Evolutionary conservation across 2,113 vertebrate species (phyloP).

Genomic region (Myxocyprinus asiaticus): DNA sequence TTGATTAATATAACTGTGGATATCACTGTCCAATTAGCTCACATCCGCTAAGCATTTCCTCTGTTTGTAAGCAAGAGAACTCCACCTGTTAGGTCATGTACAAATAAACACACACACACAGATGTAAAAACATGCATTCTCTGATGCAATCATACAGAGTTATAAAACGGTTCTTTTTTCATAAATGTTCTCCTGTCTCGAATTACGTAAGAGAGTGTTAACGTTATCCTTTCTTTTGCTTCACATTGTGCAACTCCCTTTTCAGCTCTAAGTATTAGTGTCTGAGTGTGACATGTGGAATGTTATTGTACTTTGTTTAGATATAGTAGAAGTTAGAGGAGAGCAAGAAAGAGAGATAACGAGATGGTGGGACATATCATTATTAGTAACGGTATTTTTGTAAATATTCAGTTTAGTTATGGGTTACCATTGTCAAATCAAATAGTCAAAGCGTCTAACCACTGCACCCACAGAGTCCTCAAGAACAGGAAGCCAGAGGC

Average conservation of each 20-base stretch:
- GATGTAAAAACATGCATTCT: neutral
- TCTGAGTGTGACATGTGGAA: neutral
- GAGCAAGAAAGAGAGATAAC: too few relatives aligned
- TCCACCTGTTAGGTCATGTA: neutral
- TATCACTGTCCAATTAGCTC: neutral
- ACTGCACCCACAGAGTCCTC: neutral
- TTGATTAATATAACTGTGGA: neutral
- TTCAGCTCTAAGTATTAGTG: neutral
- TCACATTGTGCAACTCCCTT: too few relatives aligned
- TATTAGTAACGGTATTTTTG: neutral
- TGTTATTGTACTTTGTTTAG: neutral
- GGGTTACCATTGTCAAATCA: too few relatives aligned
- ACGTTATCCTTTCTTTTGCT: neutral
- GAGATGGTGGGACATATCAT: too few relatives aligned
- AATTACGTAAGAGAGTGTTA: constrained; percentile 1
- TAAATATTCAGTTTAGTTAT: neutral
- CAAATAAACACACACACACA: constrained; percentile 6
- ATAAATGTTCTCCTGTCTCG: neutral
- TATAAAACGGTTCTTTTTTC: neutral
- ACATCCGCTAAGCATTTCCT: constrained; percentile 16
- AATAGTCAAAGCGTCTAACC: neutral
- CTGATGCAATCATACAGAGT: neutral
- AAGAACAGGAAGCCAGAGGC: neutral
- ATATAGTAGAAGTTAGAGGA: too few relatives aligned
- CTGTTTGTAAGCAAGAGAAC: neutral